Evolutionary conservation across 2,113 vertebrate species (phyloP), one percentile per base, ranked within the genome.

Genomic region (Octodon degus): DNA sequence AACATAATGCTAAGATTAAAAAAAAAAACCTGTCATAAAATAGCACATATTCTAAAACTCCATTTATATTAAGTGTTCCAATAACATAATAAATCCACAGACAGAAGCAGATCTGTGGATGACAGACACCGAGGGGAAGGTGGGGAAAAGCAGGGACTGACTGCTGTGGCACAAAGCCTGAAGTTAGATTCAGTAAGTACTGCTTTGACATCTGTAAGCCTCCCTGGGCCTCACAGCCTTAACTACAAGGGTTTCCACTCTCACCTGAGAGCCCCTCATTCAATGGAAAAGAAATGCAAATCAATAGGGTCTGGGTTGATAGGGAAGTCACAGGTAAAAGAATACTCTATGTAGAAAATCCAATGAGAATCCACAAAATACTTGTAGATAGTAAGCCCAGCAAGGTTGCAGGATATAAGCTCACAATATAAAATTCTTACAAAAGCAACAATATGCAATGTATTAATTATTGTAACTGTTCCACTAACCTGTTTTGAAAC

Each of bases 11-110:
- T 86, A 90, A 77, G 40, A 43, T 63, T 63, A 3, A 5, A 24
- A 34, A 92, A 79, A 74, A 40, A 72, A 37, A n/a, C 37, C 34
- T 37, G 62, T 81, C 30, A 89, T n/a, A 84, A 94, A 96, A 65
- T 47, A 65, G n/a, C 14, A 92, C 13, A 70, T 79, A 79, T 13
- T 72, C 1, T 67, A 47, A 50, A 14, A 86, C 24, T 68, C 34
- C 2, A 68, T 53, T 92, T 65, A 85, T 34, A n/a, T 63, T 22
- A 72, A 72, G 89, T 74, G 63, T 72, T 24, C 34, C 55, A 13
- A 74, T 72, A 0, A 68, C 30, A 22, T 58, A 95, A 22, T 58
- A 95, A 90, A 67, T 62, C 16, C 74, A 86, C 55, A 72, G 12
- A 58, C 20, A 60, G 80, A 37, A 82, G 20, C 30, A 67, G 43